phyloP scores from a whole-genome alignment of 2,888 invertebrate species.

The Tetanocera ferruginea region DNA sequence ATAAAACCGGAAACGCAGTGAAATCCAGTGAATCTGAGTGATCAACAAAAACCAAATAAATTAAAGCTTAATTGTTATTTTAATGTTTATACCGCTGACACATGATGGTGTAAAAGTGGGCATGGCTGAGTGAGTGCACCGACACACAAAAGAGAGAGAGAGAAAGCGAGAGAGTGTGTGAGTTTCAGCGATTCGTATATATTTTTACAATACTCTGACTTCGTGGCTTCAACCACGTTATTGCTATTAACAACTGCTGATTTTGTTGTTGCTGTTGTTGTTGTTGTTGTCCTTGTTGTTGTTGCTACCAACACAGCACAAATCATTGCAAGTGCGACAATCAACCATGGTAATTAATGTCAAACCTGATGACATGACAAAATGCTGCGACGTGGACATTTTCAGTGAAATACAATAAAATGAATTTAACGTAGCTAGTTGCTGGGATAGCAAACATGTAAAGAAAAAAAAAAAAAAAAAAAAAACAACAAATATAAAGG shows the following conservation, averaged over 20 bases:
- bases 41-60: slow-evolving; percentile 24
- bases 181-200: too few species aligned
- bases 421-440: background rate
- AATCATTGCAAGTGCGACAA: slow-evolving; percentile 22
- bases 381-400: background rate
- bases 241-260: background rate
- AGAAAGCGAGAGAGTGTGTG: background rate
- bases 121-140: background rate
- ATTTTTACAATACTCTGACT: background rate
- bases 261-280: background rate
- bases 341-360: slow-evolving; percentile 17
- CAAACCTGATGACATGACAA: slow-evolving; percentile 17
- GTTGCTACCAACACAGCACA: background rate
- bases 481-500: background rate
- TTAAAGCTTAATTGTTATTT: slow-evolving; percentile 23
- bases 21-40: background rate
- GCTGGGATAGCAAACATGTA: background rate
- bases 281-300: background rate
- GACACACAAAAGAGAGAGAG: background rate
- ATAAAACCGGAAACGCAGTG: background rate
- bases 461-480: background rate
- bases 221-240: background rate
- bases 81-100: slow-evolving; percentile 24
- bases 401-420: background rate
- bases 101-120: background rate